Evolutionary conservation across 2,797 vertebrate species (phyloP), one percentile per base, ranked within the genome.

Genomic region (Novumbra hubbsi): DNA sequence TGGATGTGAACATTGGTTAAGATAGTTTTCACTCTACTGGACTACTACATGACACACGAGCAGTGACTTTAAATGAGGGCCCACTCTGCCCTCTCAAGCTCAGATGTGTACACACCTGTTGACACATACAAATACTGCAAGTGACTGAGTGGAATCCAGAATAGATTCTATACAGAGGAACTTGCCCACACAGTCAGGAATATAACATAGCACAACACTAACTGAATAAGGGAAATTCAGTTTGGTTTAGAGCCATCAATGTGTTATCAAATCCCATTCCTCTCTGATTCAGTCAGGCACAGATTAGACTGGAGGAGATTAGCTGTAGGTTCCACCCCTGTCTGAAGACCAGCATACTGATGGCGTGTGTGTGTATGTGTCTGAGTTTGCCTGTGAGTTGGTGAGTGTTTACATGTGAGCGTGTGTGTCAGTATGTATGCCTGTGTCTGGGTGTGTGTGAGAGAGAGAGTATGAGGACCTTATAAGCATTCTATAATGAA

Each of bases 401-500:
- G 41, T 45, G 41, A 11, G 1, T 45, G 41, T 14, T 11, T 45
- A 38, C 34, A 14, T 45, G 41, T 45, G 41, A 11, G 41, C 12
- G 11, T 38, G 70, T 60, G 34, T 63, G 21, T 41, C 14, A 48
- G 16, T 45, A 27, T 63, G 71, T 63, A 15, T 45, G 52, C 41
- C 30, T 41, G 38, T 62, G 70, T 27, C 19, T 62, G 7, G 8
- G 19, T 41, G 30, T 19, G 16, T 17, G 48, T n/a, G 16, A 38
- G 34, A 45, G 6, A 45, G 41, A 6, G 41, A 45, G 41, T 14
- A 45, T 8, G 86, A 87, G 82, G 89, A 91, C 90, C 86, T 90
- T 91, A 91, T 91, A 90, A 91, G 85, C 81, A 82, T 89, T 86
- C 80, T 83, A 84, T 93, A 92, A 93, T 92, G 89, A 92, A 92